Percentiles rank a stretch among this genome's conserved stretches.
Evolutionary conservation across 2,888 invertebrate genomes (phyloP).

Genomic region (Rhamphomyia laevipes): DNA sequence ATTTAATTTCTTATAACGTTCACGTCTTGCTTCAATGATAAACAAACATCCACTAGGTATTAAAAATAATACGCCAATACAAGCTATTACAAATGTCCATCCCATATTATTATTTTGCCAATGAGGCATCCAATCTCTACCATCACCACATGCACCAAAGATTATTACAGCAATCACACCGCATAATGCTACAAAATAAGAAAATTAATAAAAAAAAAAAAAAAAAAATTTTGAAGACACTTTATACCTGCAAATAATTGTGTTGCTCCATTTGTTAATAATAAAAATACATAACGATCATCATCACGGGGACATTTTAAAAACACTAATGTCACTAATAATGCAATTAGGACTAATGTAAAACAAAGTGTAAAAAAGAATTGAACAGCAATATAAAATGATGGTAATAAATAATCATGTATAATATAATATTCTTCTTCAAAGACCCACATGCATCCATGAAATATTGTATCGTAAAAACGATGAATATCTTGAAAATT

Average conservation of each 20-base stretch:
- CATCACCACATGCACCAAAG: slow-evolving; percentile 84
- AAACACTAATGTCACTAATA: slow-evolving; percentile 62
- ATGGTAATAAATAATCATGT: slow-evolving; percentile 75
- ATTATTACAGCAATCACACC: slow-evolving; percentile 75
- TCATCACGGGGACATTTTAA: slow-evolving; percentile 63
- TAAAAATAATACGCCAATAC: slow-evolving; percentile 62
- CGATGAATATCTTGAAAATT: slow-evolving; percentile 77
- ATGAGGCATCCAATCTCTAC: slow-evolving; percentile 90
- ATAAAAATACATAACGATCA: slow-evolving; percentile 60
- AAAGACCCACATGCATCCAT: slow-evolving; percentile 94
- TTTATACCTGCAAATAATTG: slow-evolving; percentile 53
- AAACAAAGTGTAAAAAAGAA: slow-evolving; percentile 85
- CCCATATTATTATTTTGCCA: slow-evolving; percentile 92
- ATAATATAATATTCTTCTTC: slow-evolving; percentile 95
- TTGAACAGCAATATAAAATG: slow-evolving; percentile 88
- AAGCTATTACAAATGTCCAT: slow-evolving; percentile 85
- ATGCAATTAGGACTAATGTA: slow-evolving; percentile 64
- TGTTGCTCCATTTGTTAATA: slow-evolving; percentile 62
- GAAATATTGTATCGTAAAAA: slow-evolving; percentile 71
- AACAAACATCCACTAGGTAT: slow-evolving; percentile 70
- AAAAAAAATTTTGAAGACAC: slow-evolving; percentile 1
- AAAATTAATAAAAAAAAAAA: slow-evolving; percentile 19
- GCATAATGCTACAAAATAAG: slow-evolving; percentile 49
- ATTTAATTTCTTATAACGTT: slow-evolving; percentile 59
- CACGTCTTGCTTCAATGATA: slow-evolving; percentile 69